These are phyloP conservation scores for Nomada fucata DNA, from an alignment of 2,888 invertebrate species.

Conservation along the genomic window DNA sequence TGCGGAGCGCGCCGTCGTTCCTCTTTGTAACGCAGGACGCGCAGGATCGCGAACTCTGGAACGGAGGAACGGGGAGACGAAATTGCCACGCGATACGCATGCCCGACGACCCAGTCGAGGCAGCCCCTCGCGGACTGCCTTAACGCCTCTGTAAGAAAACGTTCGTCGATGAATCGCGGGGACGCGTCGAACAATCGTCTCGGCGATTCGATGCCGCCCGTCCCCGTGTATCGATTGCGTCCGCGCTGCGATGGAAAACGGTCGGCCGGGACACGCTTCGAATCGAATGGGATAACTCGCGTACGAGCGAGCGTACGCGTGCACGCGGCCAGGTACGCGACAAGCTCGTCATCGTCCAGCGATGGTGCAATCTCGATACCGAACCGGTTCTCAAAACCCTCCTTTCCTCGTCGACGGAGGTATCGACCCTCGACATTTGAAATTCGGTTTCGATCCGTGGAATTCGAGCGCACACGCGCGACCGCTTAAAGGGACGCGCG, in stretches of 20 bases:
- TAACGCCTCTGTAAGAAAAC: constrained; percentile 48
- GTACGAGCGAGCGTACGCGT: too few species aligned
- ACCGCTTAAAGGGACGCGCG: constrained; percentile 22
- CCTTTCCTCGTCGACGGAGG: too few species aligned
- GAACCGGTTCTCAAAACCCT: neutral
- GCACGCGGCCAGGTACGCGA: too few species aligned
- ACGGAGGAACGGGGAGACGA: neutral
- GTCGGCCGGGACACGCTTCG: too few species aligned
- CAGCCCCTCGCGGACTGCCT: neutral
- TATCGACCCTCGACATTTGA: neutral
- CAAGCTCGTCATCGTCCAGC: too few species aligned
- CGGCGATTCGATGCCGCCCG: neutral
- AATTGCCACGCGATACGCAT: neutral
- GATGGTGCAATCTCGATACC: too few species aligned
- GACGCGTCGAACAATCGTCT: constrained; percentile 28
- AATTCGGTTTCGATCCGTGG: constrained; percentile 4
- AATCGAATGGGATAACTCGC: too few species aligned
- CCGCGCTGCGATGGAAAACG: too few species aligned
- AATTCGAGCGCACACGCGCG: constrained; percentile 12
- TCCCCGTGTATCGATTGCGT: too few species aligned
- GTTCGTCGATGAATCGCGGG: constrained; percentile 4
- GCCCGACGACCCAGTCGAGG: constrained; percentile 6
- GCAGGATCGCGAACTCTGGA: constrained; percentile 52
- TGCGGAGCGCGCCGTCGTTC: neutral
- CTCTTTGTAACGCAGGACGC: constrained; percentile 29